Evolutionary conservation across 2,113 vertebrate species (phyloP), one percentile per base, ranked within the genome.

Genomic region (Polypterus senegalus): DNA sequence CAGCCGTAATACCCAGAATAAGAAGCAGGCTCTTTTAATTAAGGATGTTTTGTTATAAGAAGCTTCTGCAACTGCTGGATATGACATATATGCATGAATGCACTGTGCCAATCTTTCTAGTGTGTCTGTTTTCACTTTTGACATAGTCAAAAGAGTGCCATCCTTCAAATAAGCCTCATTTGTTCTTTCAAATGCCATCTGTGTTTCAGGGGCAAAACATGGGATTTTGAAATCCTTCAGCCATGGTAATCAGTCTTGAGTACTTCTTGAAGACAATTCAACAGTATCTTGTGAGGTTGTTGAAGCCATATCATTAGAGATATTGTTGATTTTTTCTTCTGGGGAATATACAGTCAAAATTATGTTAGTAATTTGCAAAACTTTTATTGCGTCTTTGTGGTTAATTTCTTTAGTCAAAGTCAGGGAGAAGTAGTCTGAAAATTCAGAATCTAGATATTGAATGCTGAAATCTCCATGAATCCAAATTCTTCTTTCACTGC

Each of bases 161-260:
- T 65, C 60, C 52, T 62, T 72, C 45, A 64, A 59, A 54, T 69
- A 69, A 9, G 57, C 47, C 59, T 62, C 61, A 69, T 4, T 57
- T 47, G 58, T 64, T 64, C 46, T 62, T 65, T 69, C 47, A 58
- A 74, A 59, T 45, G 45, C 67, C 60, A 74, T 68, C 58, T 77
- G 63, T 43, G 56, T 73, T 45, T 71, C 55, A 2, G 61, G 66
- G 48, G 67, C 64, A 74, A 76, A 74, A 57, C 61, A 46, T 64
- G 70, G 65, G 52, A 74, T 63, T 4, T 65, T 67, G 11, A 74
- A 74, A 58, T 70, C 49, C 46, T 73, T 73, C 61, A 67, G 70
- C 72, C 70, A 73, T 56, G 66, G 65, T n/a, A 27, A 1, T 27
- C 54, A 53, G 57, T 45, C 11, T 53, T 67, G 62, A 48, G 64